These are phyloP conservation scores for Selene dorsalis DNA, from an alignment of 2,797 vertebrate species.

Conservation along the genomic window DNA sequence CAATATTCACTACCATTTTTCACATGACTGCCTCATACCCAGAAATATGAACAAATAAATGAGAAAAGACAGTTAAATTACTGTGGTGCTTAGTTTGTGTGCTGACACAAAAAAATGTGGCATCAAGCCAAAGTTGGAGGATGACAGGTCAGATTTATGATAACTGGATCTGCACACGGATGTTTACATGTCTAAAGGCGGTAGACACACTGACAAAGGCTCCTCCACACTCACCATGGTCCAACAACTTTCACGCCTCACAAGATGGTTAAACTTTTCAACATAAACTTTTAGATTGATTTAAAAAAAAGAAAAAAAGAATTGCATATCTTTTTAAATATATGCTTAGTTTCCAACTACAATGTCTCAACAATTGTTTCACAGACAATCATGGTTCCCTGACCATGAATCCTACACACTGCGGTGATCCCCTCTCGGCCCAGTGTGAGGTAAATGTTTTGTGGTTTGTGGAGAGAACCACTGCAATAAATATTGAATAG, in stretches of 20 bases:
- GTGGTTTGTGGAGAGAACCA: no score
- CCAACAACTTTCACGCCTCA: neutral
- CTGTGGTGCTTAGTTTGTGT: neutral
- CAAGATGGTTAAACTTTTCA: neutral
- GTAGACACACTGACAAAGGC: no score
- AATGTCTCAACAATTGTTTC: neutral
- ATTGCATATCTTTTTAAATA: no score
- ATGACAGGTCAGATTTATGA: constrained; percentile 27
- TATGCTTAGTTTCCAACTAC: neutral
- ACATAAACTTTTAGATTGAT: neutral
- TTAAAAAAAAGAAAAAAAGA: no score
- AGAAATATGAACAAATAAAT: neutral
- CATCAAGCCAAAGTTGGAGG: constrained; percentile 4
- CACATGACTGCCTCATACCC: neutral
- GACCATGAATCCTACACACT: neutral
- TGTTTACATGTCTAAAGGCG: no score
- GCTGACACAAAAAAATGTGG: constrained; percentile 1
- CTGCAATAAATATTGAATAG: no score
- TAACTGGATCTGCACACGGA: neutral
- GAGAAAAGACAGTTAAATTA: neutral
- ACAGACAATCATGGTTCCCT: neutral
- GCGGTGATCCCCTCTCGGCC: no score
- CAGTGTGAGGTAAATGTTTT: no score
- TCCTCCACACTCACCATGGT: no score
- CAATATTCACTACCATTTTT: neutral